These are phyloP conservation scores for Naja naja DNA, from an alignment of 2,113 vertebrate genomes.

Conservation along the genomic window DNA sequence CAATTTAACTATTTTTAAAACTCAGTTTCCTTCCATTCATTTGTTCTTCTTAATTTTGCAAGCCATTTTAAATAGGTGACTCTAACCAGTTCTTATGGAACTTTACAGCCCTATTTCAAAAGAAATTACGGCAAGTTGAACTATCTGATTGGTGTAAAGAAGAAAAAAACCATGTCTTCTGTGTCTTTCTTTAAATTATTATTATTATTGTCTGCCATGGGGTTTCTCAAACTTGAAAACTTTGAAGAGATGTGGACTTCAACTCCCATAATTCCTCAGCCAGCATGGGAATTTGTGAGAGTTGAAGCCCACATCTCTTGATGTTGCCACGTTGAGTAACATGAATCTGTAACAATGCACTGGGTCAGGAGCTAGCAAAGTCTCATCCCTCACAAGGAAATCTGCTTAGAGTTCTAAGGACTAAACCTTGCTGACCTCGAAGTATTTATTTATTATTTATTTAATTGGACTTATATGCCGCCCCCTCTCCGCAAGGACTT, in stretches of 20 bases:
- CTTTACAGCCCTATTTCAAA: background rate
- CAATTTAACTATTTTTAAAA: background rate
- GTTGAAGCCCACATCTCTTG: background rate
- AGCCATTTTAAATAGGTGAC: background rate
- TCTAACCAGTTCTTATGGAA: background rate
- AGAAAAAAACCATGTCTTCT: background rate
- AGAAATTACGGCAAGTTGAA: background rate
- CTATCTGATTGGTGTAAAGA: background rate
- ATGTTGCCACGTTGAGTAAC: background rate
- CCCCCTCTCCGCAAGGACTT: too few species aligned
- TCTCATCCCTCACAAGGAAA: constrained; percentile 43
- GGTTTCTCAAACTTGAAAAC: background rate
- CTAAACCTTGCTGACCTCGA: constrained; percentile 23
- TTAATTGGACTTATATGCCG: too few species aligned
- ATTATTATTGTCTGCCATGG: background rate
- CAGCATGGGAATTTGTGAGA: background rate
- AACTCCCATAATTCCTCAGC: background rate
- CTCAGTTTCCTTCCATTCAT: background rate
- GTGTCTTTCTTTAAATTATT: background rate
- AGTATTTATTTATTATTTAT: too few species aligned
- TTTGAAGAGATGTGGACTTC: background rate
- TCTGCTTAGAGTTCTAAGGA: background rate
- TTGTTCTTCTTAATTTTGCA: background rate
- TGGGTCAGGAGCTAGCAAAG: background rate
- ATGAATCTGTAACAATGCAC: constrained; percentile 9